Evolutionary conservation across 2,888 invertebrate species (phyloP), one percentile per base, ranked within the genome.

Genomic region (Neocrepidodera transversa): DNA sequence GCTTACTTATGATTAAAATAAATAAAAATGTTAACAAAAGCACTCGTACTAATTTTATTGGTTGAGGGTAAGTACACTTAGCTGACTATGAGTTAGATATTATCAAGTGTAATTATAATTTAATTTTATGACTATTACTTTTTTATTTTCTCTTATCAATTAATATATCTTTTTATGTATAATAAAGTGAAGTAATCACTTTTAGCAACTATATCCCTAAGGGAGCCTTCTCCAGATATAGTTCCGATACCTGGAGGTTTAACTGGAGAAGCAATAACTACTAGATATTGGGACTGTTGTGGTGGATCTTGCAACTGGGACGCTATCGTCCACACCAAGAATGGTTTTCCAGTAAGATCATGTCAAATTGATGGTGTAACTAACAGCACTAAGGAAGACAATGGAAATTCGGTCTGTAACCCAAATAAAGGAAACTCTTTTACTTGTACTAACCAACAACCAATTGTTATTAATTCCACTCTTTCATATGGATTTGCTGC

Each of bases 261-360:
- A 7, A 40, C 42, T 16, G 63, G 63, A 5, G 38, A 30, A 7
- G 63, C 60, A 1, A 45, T 35, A 8, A 63, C 63, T 26, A 63
- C 63, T 20, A 38, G 63, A 2, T 63, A 63, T 14, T 63, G 63
- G 63, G 63, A 63, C 23, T 63, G 63, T 32, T 63, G 63, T 32
- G 60, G 60, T 10, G 60, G 56, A 5, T 59, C 63, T 1, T 63
- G 63, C 36, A 50, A 38, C 10, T 63, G 63, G 63, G 40, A 43
- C 7, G 63, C 56, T n/a, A 63, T 60, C 28, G 23, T 63, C 7
- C 14, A 49, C 14, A 40, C 40, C 16, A 50, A 49, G 20, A 48
- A 16, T 14, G 48, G 17, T 8, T 28, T 54, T 23, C 62, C 62
- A 10, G 63, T 60, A 23, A 28, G 38, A 18, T 53, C 63, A 1